Percentiles rank a stretch among this genome's conserved stretches.
phyloP scores from a whole-genome alignment of 2,113 vertebrate species.

The Xiphorhynchus elegans region DNA sequence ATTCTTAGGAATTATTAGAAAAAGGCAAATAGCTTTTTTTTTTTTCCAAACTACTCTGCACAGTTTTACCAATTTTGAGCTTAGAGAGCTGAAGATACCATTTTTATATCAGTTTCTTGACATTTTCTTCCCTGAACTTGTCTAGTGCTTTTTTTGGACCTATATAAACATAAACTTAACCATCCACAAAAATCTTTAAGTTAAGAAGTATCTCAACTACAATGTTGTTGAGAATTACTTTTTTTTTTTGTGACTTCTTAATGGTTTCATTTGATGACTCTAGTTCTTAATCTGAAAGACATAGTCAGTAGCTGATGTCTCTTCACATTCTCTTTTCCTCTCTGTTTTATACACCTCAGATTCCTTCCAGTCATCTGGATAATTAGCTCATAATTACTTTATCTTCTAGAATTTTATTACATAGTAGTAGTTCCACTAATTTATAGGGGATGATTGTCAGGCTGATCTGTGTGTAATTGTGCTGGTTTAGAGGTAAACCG shows the following conservation, averaged over 20 bases:
- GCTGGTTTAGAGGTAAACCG: too few relatives aligned
- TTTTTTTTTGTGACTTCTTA: not conserved
- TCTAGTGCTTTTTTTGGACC: not conserved
- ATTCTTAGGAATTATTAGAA: not conserved
- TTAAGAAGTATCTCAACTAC: not conserved
- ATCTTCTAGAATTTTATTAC: not conserved
- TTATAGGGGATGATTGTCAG: not conserved
- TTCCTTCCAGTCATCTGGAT: not conserved
- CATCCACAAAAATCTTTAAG: not conserved
- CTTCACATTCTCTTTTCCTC: not conserved
- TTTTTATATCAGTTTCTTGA: not conserved
- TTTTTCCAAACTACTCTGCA: not conserved
- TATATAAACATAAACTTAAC: not conserved
- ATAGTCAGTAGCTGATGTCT: not conserved
- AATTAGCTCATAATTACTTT: not conserved
- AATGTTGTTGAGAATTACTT: not conserved
- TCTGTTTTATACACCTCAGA: not conserved
- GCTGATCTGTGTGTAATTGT: not conserved
- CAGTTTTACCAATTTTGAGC: not conserved
- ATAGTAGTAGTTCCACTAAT: not conserved
- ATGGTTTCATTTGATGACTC: not conserved
- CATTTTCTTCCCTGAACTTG: not conserved
- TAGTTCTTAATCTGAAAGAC: not conserved
- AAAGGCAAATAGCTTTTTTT: not conserved
- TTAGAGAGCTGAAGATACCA: not conserved